These are phyloP conservation scores for Lophius americanus DNA, from an alignment of 2,797 vertebrate genomes.

Conservation along the genomic window DNA sequence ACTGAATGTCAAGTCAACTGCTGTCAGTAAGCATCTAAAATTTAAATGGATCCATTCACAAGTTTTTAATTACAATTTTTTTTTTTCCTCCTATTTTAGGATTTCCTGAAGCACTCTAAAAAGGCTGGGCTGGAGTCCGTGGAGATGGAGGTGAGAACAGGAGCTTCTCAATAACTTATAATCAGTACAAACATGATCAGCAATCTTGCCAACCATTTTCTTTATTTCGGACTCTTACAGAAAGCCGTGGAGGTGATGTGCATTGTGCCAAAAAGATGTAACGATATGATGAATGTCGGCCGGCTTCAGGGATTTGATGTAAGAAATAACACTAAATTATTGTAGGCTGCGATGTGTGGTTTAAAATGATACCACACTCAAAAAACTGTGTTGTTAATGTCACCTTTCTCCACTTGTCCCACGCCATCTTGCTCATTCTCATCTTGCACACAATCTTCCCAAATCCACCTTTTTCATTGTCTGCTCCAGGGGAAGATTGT, in stretches of 20 bases:
- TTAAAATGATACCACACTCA: background rate
- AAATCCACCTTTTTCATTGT: too few species aligned
- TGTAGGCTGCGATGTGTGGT: background rate
- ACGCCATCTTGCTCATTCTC: too few species aligned
- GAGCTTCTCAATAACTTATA: background rate
- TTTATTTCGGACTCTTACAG: conserved; percentile 68
- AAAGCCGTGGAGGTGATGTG: conserved; percentile 98
- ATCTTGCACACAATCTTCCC: too few species aligned
- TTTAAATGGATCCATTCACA: background rate
- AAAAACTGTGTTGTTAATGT: background rate
- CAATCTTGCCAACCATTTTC: background rate
- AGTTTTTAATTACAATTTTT: background rate
- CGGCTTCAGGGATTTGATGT: conserved; percentile 98
- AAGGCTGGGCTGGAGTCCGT: conserved; percentile 92
- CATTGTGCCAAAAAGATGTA: conserved; percentile 96
- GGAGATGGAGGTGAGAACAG: conserved; percentile 89
- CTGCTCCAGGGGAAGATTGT: conserved; percentile 94
- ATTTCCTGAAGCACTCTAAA: conserved; percentile 95
- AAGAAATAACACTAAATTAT: conserved; percentile 56
- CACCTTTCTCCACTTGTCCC: background rate
- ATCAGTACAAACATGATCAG: background rate
- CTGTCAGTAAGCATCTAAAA: background rate
- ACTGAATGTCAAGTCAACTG: too few species aligned
- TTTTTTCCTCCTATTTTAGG: conserved; percentile 74
- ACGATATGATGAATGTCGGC: conserved; percentile 99